Evolutionary conservation across 2,797 vertebrate species (phyloP).

Genomic region (Nannoperca australis): DNA sequence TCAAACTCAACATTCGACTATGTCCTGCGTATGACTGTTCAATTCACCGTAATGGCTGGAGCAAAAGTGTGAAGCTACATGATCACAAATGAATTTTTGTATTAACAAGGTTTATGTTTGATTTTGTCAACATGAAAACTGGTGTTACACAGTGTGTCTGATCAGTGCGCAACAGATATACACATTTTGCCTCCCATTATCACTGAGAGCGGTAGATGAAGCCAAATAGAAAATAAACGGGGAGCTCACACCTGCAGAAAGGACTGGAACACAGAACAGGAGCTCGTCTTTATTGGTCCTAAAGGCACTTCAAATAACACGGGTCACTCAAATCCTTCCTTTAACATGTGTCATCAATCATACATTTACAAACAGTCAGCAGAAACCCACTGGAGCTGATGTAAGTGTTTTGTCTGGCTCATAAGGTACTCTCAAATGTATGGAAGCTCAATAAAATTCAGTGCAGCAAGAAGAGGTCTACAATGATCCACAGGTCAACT

Average conservation of each 20-base stretch:
- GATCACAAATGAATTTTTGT: neutral
- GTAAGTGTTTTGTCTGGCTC: neutral
- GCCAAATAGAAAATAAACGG: neutral
- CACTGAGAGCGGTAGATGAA: conserved; percentile 2
- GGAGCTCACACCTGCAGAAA: neutral
- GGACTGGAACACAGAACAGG: conserved; percentile 2
- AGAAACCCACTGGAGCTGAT: neutral
- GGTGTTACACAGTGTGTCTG: neutral
- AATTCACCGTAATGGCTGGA: conserved; percentile 39
- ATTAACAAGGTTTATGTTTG: neutral
- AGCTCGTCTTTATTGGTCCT: conserved; percentile 21
- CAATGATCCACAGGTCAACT: conserved; percentile 42
- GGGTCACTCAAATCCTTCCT: neutral
- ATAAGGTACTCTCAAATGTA: neutral
- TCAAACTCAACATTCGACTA: conserved; percentile 13
- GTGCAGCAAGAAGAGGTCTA: conserved; percentile 32
- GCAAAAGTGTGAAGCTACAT: neutral
- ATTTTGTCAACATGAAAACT: neutral
- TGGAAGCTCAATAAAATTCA: conserved; percentile 14
- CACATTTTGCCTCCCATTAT: neutral
- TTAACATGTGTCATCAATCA: neutral
- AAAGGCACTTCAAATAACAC: conserved; percentile 42
- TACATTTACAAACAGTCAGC: neutral
- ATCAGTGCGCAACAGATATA: neutral
- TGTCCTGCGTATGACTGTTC: conserved; percentile 15